Evolutionary conservation across 2,888 invertebrate genomes (phyloP).

Genomic region (Creontiades dilutus): DNA sequence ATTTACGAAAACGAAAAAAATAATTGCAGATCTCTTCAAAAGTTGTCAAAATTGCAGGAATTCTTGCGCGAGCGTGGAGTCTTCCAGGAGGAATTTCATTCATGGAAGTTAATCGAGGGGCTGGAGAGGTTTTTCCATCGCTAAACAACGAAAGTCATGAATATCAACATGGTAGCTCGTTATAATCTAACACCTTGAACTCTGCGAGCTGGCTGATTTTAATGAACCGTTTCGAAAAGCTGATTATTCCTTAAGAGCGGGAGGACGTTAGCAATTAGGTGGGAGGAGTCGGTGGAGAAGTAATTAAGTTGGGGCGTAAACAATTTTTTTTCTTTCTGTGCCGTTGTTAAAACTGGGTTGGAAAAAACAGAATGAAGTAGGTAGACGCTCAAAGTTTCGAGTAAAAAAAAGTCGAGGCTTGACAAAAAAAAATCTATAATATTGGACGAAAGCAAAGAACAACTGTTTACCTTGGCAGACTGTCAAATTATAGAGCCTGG

Average conservation of each 20-base stretch:
- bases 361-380: background rate
- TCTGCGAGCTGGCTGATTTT: slow-evolving; percentile 42
- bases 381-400: background rate
- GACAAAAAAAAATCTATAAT: background rate
- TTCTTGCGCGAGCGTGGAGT: too few relatives aligned
- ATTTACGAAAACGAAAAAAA: too few relatives aligned
- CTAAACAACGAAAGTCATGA: slow-evolving; percentile 28
- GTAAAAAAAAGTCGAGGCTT: background rate
- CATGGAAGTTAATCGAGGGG: too few relatives aligned
- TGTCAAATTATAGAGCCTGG: too few relatives aligned
- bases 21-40: too few relatives aligned
- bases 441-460: background rate
- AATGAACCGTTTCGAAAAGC: slow-evolving; percentile 30
- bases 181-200: slow-evolving; percentile 1
- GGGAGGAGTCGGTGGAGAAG: background rate
- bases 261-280: slow-evolving; percentile 2
- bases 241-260: slow-evolving; percentile 5
- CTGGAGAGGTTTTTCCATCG: too few relatives aligned
- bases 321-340: background rate
- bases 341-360: background rate
- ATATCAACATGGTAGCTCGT: slow-evolving; percentile 27
- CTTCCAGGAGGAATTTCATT: too few relatives aligned
- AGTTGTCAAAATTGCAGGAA: too few relatives aligned
- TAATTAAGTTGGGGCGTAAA: slow-evolving; percentile 19
- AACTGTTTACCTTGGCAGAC: too few relatives aligned